Percentiles rank a stretch among this genome's conserved stretches.
phyloP scores from a whole-genome alignment of 2,113 vertebrate species.

The Corythornis madagascariensis region DNA sequence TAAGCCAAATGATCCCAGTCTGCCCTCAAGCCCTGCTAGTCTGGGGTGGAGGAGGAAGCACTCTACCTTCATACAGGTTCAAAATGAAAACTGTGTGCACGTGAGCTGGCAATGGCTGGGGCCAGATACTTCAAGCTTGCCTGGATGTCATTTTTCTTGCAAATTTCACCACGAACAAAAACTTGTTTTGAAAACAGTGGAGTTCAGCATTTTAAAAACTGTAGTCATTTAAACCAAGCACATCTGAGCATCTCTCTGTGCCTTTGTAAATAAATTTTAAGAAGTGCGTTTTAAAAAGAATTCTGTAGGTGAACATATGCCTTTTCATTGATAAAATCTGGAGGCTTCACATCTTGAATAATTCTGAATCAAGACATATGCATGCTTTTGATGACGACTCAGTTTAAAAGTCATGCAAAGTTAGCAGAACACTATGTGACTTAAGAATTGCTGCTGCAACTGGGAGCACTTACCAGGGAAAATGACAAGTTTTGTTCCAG shows the following conservation, averaged over 20 bases:
- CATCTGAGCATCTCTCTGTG: background rate
- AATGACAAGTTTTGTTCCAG: conserved; percentile 1
- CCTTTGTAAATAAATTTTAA: background rate
- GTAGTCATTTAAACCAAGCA: background rate
- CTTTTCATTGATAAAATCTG: background rate
- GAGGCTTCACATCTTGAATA: conserved; percentile 28
- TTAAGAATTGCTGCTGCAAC: conserved; percentile 25
- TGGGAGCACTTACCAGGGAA: conserved; percentile 21
- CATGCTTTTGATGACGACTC: background rate
- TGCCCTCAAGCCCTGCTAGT: background rate
- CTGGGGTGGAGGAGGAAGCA: background rate
- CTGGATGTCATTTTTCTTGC: background rate
- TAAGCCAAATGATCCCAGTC: background rate
- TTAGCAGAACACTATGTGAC: background rate
- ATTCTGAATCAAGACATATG: background rate
- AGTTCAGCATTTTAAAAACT: background rate
- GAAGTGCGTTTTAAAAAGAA: background rate
- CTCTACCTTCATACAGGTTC: background rate
- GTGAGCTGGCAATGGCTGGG: background rate
- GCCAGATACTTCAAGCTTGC: background rate
- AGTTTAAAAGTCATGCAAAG: conserved; percentile 20
- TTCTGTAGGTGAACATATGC: background rate
- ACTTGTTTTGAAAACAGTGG: background rate
- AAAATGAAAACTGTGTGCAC: fast-evolving
- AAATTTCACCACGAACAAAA: background rate